Evolutionary conservation across 2,113 vertebrate genomes (phyloP).

Genomic region (Spea multiplicata): DNA sequence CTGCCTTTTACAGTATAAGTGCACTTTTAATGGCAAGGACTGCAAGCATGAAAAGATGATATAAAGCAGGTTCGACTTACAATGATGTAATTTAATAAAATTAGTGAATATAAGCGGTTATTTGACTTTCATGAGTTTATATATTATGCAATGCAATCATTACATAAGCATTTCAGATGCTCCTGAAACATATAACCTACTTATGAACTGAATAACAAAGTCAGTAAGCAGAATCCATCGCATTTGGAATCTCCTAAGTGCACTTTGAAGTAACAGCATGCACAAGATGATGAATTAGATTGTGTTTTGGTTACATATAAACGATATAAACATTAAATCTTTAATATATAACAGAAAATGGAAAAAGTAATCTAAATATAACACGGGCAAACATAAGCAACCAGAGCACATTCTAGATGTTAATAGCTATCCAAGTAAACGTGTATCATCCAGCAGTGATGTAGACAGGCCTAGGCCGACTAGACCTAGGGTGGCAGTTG

Average conservation of each 20-base stretch:
- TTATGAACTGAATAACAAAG: conserved; percentile 46
- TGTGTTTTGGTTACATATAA: conserved; percentile 30
- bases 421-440: too few species aligned
- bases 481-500: too few species aligned
- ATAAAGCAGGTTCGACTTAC: conserved; percentile 37
- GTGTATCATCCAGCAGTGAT: too few species aligned
- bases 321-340: conserved; percentile 25
- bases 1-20: background rate
- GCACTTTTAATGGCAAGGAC: conserved; percentile 18
- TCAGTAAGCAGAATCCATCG: conserved; percentile 33
- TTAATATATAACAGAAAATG: conserved; percentile 30
- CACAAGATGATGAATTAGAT: conserved; percentile 30
- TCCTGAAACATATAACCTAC: conserved; percentile 40
- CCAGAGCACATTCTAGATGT: too few species aligned
- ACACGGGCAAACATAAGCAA: too few species aligned
- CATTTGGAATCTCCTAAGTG: conserved; percentile 41
- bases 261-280: conserved; percentile 25
- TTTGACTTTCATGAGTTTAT: conserved; percentile 48
- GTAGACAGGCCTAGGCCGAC: too few species aligned
- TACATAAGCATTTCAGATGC: conserved; percentile 39
- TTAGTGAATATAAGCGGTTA: conserved; percentile 42
- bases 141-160: conserved; percentile 41
- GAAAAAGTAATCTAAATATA: conserved; percentile 1
- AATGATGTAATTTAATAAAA: conserved; percentile 47
- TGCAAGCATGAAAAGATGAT: conserved; percentile 44